Conservation (phyloP, 1,140 invertebrate genomes). For the Pemphigus obesinymphae region DNA sequence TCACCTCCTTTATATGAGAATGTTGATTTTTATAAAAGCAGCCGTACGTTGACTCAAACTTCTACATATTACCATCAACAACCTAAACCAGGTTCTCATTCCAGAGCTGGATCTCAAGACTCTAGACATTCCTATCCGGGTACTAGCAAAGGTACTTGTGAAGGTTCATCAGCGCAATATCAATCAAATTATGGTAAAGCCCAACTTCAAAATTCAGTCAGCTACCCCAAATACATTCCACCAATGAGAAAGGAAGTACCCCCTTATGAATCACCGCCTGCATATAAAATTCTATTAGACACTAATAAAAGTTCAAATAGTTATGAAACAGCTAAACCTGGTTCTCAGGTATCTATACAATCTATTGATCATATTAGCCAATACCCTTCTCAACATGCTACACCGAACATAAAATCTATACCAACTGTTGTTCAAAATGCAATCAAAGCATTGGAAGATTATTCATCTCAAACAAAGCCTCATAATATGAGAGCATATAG, state of each 20-base stretch:
- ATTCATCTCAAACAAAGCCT: neutral
- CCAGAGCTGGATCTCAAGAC: conserved; percentile 54
- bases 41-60: conserved; percentile 52
- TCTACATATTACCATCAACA: conserved; percentile 62
- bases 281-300: conserved; percentile 70
- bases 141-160: conserved; percentile 51
- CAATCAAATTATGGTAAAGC: conserved; percentile 60
- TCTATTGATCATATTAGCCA: conserved; percentile 41
- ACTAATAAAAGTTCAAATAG: conserved; percentile 50
- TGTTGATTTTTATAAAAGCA: conserved; percentile 65
- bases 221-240: conserved; percentile 55
- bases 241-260: conserved; percentile 53
- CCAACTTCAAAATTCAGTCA: conserved; percentile 63
- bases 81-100: conserved; percentile 54
- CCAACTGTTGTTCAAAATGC: neutral
- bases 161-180: conserved; percentile 49
- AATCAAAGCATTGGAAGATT: conserved; percentile 3
- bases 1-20: conserved; percentile 69
- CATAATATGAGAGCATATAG: neutral
- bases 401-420: neutral
- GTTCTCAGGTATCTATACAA: conserved; percentile 53
- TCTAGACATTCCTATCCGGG: conserved; percentile 56
- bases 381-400: conserved; percentile 38
- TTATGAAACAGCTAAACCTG: conserved; percentile 52
- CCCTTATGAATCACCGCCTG: conserved; percentile 59